Conservation (phyloP, 35 echinoderm and acorn worm species). For the Heliocidaris erythrogramma region DNA sequence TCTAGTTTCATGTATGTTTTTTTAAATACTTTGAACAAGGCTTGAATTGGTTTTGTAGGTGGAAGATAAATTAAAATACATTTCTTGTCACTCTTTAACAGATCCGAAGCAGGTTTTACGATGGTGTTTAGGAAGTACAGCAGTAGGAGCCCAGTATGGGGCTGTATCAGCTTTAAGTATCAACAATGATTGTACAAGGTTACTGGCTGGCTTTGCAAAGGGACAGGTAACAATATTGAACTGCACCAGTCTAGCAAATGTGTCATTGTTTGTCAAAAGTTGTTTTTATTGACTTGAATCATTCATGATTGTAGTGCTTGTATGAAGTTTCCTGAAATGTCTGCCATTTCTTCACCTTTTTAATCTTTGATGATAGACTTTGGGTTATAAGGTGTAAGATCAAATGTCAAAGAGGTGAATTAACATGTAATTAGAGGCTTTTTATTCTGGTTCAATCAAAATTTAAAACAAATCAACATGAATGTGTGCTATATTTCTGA, state of each 20-base stretch:
- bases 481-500: too few relatives aligned
- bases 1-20: too few relatives aligned
- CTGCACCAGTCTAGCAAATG: not conserved
- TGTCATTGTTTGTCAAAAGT: not conserved
- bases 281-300: not conserved
- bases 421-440: too few relatives aligned
- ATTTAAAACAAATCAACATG: too few relatives aligned
- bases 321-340: not conserved
- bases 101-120: slow-evolving; percentile 90
- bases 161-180: slow-evolving; percentile 92
- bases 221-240: slow-evolving; percentile 77
- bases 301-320: not conserved
- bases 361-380: too few relatives aligned
- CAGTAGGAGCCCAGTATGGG: slow-evolving; percentile 93
- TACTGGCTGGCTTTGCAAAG: slow-evolving; percentile 93
- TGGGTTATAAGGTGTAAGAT: too few relatives aligned
- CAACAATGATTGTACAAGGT: slow-evolving; percentile 89
- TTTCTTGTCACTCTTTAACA: not conserved
- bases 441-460: too few relatives aligned
- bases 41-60: too few relatives aligned
- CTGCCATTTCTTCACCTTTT: not conserved
- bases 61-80: not conserved
- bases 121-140: slow-evolving; percentile 97
- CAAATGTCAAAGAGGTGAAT: too few relatives aligned
- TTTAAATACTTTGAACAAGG: too few relatives aligned